Evolutionary conservation across 2,797 vertebrate genomes (phyloP), one percentile per base, ranked within the genome.

Genomic region (Gallinago nigripennis): DNA sequence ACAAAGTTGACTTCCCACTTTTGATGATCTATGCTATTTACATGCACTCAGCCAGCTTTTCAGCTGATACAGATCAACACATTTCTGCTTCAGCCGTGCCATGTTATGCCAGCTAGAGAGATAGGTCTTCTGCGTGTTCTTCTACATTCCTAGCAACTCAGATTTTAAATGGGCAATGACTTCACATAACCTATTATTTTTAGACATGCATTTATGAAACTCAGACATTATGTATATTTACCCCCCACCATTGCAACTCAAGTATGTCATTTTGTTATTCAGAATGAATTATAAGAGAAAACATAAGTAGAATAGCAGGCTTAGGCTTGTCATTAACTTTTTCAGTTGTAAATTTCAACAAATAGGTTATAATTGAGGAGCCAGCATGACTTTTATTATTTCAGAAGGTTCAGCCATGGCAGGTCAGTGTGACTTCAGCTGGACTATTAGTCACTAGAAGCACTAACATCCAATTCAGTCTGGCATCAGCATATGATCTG

Each of bases 361-460:
- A 94, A 88, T 57, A 92, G 46, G 58, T 90, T 93, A 75, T 85
- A 97, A 96, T 72, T 85, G 79, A 97, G 87, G 57, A 86, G 61
- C 81, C 70, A 86, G 75, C 69, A 89, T 92, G 94, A 96, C 86
- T 85, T 96, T 88, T 94, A 84, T 91, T 94, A 92, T 92, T 95
- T 93, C 58, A 85, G 82, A 89, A 95, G 61, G 75, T 81, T 94
- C 86, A 94, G 66, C 60, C 46, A 85, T 2, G 92, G 78, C 39
- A 70, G 50, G 82, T 96, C 92, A 80, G 91, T 18, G 56, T 2
- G 70, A 95, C 66, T 95, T 96, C 95, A 91, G 58, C 79, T 63
- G 65, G 53, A 56, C 90, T 65, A 51, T 88, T 84, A 92, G 88
- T 88, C 84, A 71, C 79, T 8, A 83, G 48, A 81, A 79, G 53